Base-by-base conservation (phyloP, 2,888 invertebrate species). In the Hofmannophila pseudospretella region DNA sequence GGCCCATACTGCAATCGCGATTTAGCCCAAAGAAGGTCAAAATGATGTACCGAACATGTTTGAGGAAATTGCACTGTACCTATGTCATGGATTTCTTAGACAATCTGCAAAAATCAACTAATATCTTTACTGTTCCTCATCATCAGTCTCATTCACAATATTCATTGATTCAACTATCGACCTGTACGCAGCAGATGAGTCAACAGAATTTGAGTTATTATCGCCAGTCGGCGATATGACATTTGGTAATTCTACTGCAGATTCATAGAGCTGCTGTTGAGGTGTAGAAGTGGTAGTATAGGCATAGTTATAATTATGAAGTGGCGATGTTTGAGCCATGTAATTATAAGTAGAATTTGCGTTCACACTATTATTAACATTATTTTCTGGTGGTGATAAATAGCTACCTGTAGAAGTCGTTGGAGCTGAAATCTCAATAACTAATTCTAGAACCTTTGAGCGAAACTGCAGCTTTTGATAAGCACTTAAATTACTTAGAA, bases 41-140 rank as follows among this genome's bases (percentile, higher is more conserved):
- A 36, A 36, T 36, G 31, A 36, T 36, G 30, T 36, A 31, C 31
- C 29, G 30, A 31, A 20, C 20, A 5, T 36, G 23, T 31, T 23
- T 36, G 29, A n/a, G n/a, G n/a, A n/a, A n/a, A n/a, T n/a, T n/a
- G n/a, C n/a, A n/a, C n/a, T n/a, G n/a, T n/a, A n/a, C n/a, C n/a
- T 36, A 36, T 36, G 36, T 36, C 36, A 36, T 29, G 29, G 36
- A 22, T 38, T 38, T 34, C 33, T 38, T 33, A 34, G 28, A 38
- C 34, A 34, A 38, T 38, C 38, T 38, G 38, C 27, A 34, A 38
- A 38, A 38, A 38, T 22, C 27, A 38, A 34, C 39, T 39, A 39
- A 39, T 26, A 39, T 39, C 39, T 32, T 35, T 26, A 39, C 22
- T 39, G 39, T 35, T 35, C 35, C 39, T 39, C 39, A 39, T 39